A percentile compares a stretch with the other conserved stretches of the same genome.
Evolutionary conservation across 1,140 invertebrate genomes (phyloP).

Genomic region (Onthophagus taurus): DNA sequence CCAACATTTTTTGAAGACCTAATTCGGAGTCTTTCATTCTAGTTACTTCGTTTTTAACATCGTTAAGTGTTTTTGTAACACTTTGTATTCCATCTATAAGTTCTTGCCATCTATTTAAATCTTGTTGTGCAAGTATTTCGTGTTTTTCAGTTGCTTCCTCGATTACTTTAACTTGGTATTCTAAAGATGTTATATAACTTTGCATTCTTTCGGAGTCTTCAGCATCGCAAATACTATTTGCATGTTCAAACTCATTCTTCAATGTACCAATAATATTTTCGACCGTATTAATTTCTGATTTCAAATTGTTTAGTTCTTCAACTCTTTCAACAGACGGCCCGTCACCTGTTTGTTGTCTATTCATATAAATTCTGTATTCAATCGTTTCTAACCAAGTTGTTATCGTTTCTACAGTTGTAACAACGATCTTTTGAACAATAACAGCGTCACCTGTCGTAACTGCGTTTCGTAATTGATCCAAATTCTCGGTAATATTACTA

Average conservation of each 20-base stretch:
- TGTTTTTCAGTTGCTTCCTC: constrained; percentile 51
- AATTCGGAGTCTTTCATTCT: constrained; percentile 48
- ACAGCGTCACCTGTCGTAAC: constrained; percentile 50
- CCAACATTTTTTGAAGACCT: constrained; percentile 50
- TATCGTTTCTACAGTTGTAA: constrained; percentile 67
- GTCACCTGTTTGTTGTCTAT: constrained; percentile 46
- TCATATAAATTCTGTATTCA: constrained; percentile 63
- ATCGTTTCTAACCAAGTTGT: constrained; percentile 74
- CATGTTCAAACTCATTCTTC: constrained; percentile 37
- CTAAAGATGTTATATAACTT: constrained; percentile 42
- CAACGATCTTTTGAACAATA: constrained; percentile 56
- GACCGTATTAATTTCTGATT: constrained; percentile 44
- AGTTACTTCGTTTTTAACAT: constrained; percentile 46
- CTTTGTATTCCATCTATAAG: constrained; percentile 51
- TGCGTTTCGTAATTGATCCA: constrained; percentile 52
- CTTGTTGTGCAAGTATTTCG: constrained; percentile 47
- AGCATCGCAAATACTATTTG: constrained; percentile 43
- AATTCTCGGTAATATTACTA: constrained; percentile 44
- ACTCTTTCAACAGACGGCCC: constrained; percentile 42
- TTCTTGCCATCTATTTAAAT: constrained; percentile 58
- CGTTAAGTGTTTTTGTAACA: constrained; percentile 43
- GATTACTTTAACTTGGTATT: constrained; percentile 47
- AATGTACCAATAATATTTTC: constrained; percentile 41
- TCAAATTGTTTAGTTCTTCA: constrained; percentile 38
- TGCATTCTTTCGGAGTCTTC: constrained; percentile 38